Percentiles rank a stretch among this genome's conserved stretches.
phyloP scores from a whole-genome alignment of 2,888 invertebrate genomes.

The Eristalis tenax region DNA sequence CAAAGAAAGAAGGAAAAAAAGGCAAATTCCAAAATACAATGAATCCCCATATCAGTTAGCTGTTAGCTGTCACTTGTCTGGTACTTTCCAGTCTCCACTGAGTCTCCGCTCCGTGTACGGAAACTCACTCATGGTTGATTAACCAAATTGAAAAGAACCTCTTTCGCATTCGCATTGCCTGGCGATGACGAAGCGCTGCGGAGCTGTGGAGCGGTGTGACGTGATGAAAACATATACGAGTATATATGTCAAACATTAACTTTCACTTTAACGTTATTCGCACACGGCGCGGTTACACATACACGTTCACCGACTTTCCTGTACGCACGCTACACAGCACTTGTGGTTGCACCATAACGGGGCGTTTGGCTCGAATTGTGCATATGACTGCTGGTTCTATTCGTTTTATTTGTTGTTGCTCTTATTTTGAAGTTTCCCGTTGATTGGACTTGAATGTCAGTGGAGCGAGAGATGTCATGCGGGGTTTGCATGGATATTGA shows the following conservation, averaged over 20 bases:
- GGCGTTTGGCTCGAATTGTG: slow-evolving; percentile 5
- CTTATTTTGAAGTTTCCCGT: slow-evolving; percentile 55
- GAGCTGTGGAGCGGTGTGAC: not conserved
- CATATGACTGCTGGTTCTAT: slow-evolving; percentile 28
- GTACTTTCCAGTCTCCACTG: slow-evolving; percentile 17
- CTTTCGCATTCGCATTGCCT: slow-evolving; percentile 37
- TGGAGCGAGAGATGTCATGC: slow-evolving; percentile 38
- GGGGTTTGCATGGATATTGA: slow-evolving; percentile 44
- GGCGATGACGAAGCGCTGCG: not conserved
- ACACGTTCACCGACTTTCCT: not conserved
- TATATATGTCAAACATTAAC: slow-evolving; percentile 37
- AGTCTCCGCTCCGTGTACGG: slow-evolving; percentile 42
- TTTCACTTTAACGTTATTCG: slow-evolving; percentile 35
- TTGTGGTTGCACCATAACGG: slow-evolving; percentile 45
- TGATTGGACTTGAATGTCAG: slow-evolving; percentile 43
- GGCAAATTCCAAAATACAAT: slow-evolving; percentile 3
- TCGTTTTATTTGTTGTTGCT: not conserved
- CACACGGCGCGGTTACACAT: not conserved
- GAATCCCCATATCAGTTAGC: slow-evolving; percentile 3
- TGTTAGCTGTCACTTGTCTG: not conserved
- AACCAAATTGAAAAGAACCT: slow-evolving; percentile 67
- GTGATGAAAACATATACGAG: not conserved
- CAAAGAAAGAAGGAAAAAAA: not conserved
- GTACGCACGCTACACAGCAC: slow-evolving; percentile 32
- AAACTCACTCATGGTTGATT: slow-evolving; percentile 62